A percentile compares a stretch with the other conserved stretches of the same genome.
Conservation (phyloP, 2,888 invertebrate species). For the Pyralis farinalis region DNA sequence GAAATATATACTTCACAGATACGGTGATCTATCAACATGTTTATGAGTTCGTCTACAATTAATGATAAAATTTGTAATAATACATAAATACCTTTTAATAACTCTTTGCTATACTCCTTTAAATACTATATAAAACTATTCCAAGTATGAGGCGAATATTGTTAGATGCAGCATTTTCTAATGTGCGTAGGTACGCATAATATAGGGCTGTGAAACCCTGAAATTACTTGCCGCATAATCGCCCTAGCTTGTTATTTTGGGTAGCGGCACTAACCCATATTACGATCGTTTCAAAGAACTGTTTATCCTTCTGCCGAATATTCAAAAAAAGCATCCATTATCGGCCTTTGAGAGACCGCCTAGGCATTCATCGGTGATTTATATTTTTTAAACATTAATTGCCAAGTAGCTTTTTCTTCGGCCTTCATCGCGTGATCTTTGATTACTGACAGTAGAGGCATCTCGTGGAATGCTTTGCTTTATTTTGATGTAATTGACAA, state of each 20-base stretch:
- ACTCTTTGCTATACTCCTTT: too few relatives aligned
- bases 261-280: background rate
- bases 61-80: too few relatives aligned
- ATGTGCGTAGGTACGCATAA: too few relatives aligned
- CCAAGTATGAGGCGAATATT: too few relatives aligned
- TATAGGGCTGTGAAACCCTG: background rate
- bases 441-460: background rate
- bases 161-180: too few relatives aligned
- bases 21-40: too few relatives aligned
- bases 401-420: background rate
- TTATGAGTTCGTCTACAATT: too few relatives aligned
- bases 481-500: background rate
- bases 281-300: constrained; percentile 1
- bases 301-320: background rate
- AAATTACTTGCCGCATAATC: background rate
- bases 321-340: background rate
- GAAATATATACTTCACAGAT: too few relatives aligned
- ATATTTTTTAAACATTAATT: background rate
- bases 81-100: too few relatives aligned
- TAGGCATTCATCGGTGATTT: background rate
- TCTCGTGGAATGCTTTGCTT: too few relatives aligned
- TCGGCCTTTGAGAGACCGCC: background rate
- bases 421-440: background rate
- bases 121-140: too few relatives aligned
- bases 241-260: background rate